Evolutionary conservation across 2,797 vertebrate genomes (phyloP).

Genomic region (Neoniphon sammara): DNA sequence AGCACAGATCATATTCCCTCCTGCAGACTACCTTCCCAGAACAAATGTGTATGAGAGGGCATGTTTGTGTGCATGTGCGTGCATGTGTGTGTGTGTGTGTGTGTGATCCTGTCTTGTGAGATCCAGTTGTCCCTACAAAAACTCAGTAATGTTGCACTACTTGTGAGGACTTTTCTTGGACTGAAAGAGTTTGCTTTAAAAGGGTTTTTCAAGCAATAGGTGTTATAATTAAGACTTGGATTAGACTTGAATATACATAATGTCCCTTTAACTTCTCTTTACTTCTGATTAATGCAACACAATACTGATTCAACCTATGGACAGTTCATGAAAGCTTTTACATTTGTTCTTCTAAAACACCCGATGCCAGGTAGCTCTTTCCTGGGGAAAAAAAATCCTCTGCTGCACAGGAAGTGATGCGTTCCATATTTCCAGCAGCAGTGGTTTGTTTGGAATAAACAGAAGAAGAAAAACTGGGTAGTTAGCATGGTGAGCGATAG

Average conservation of each 20-base stretch:
- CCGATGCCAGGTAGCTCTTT: background rate
- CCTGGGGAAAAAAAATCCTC: constrained; percentile 31
- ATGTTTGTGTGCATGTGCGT: background rate
- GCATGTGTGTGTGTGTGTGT: constrained; percentile 16
- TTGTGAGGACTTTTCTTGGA: constrained; percentile 15
- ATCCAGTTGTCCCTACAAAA: constrained; percentile 34
- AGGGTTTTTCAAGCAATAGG: too few relatives aligned
- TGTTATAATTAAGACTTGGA: too few relatives aligned
- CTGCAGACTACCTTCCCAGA: constrained; percentile 76
- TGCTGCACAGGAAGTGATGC: constrained; percentile 26
- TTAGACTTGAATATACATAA: too few relatives aligned
- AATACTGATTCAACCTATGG: background rate
- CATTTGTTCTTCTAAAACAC: constrained; percentile 5
- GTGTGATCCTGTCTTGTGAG: constrained; percentile 42
- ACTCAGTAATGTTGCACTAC: background rate
- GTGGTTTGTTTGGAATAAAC: constrained; percentile 47
- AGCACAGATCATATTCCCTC: constrained; percentile 74
- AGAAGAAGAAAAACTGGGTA: constrained; percentile 9
- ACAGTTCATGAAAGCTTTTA: constrained; percentile 13
- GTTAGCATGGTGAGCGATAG: background rate
- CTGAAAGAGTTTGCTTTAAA: background rate
- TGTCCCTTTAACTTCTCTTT: too few relatives aligned
- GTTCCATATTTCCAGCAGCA: constrained; percentile 22
- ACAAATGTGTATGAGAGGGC: constrained; percentile 49
- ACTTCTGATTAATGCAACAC: constrained; percentile 7